Conservation (phyloP, 2,113 vertebrate genomes). For the Bungarus multicinctus region DNA sequence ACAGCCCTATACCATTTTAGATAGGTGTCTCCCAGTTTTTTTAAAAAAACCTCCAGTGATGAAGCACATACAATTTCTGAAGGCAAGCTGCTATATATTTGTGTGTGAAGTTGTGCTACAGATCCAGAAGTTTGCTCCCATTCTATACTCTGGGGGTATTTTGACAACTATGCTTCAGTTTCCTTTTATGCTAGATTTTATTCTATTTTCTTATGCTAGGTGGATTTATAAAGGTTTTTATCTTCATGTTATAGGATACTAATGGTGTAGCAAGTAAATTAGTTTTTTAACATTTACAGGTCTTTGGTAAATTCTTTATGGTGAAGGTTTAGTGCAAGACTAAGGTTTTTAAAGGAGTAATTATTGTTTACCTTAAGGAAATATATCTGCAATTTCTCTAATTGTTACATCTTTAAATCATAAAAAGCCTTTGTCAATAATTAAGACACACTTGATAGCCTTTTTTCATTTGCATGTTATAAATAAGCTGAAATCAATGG, state of each 20-base stretch:
- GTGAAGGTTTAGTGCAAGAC: constrained; percentile 47
- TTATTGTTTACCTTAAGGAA: constrained; percentile 61
- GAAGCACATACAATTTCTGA: neutral
- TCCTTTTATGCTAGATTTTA: neutral
- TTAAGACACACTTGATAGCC: constrained; percentile 62
- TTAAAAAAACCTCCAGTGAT: neutral
- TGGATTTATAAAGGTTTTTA: neutral
- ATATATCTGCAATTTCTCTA: constrained; percentile 55
- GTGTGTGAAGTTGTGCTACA: neutral
- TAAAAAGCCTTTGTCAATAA: constrained; percentile 62
- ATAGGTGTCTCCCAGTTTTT: neutral
- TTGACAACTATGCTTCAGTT: neutral
- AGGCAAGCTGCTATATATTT: neutral
- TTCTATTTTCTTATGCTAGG: constrained; percentile 3
- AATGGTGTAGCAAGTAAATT: constrained; percentile 34
- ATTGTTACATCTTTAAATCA: constrained; percentile 52
- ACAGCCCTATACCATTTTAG: too few species aligned
- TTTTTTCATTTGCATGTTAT: constrained; percentile 34
- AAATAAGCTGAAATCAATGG: constrained; percentile 54
- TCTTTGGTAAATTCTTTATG: constrained; percentile 53
- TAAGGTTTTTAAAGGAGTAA: constrained; percentile 53
- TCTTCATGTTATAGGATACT: neutral
- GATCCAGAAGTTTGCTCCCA: neutral
- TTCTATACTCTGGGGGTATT: neutral
- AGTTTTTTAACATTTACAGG: constrained; percentile 38